Evolutionary conservation across 2,113 vertebrate species (phyloP).

Genomic region (Elaphurus davidianus): DNA sequence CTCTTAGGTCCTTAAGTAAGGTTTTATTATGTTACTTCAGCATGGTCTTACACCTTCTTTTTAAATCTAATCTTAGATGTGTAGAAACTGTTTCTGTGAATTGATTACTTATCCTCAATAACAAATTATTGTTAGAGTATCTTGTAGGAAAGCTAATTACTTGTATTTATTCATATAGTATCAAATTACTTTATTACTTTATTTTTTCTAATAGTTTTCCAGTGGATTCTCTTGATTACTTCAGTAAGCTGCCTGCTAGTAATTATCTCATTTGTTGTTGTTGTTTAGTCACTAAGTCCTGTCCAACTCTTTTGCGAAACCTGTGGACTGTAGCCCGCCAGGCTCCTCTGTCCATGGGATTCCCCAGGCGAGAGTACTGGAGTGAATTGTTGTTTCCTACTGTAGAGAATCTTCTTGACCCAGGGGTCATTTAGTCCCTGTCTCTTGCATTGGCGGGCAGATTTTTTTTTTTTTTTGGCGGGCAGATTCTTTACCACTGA

Average conservation of each 20-base stretch:
- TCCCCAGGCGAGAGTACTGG: background rate
- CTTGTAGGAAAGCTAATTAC: background rate
- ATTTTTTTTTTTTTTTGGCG: background rate
- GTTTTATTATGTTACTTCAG: background rate
- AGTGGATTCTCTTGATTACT: background rate
- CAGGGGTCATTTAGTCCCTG: background rate
- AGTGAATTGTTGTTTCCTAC: background rate
- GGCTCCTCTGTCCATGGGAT: background rate
- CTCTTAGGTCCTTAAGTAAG: background rate
- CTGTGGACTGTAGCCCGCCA: background rate
- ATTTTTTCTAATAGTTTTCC: background rate
- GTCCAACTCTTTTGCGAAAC: background rate
- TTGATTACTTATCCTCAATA: background rate
- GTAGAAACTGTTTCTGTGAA: background rate
- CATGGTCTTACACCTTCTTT: background rate
- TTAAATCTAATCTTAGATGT: background rate
- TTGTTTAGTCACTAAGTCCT: background rate
- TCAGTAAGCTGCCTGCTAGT: background rate
- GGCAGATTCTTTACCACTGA: background rate
- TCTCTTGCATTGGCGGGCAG: background rate
- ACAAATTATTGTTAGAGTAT: background rate
- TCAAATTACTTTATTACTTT: background rate
- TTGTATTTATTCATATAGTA: background rate
- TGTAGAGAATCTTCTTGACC: background rate
- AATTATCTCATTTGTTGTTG: background rate